phyloP scores from a whole-genome alignment of 2,888 invertebrate species.

The Formica aserva region DNA sequence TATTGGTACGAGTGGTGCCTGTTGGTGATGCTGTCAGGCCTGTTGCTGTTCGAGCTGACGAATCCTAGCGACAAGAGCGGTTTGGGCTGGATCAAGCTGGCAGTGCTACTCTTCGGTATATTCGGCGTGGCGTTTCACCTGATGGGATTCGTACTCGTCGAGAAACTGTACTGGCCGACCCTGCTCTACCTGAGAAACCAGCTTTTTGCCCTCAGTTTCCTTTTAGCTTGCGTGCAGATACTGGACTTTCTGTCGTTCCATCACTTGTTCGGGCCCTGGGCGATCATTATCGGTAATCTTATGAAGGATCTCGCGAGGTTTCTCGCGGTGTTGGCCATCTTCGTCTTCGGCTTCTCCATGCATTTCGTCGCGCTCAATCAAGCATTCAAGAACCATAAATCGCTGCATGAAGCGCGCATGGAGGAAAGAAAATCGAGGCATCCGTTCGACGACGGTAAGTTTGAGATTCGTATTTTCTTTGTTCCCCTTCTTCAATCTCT shows the following conservation, averaged over 20 bases:
- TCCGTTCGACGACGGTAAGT: constrained; percentile 92
- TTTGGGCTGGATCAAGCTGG: constrained; percentile 96
- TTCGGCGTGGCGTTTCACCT: constrained; percentile 96
- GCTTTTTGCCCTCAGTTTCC: constrained; percentile 97
- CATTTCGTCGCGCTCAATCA: constrained; percentile 98
- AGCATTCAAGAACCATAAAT: constrained; percentile 91
- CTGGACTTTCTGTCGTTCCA: constrained; percentile 99
- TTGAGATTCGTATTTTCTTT: constrained; percentile 50
- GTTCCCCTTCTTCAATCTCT: neutral
- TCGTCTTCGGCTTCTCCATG: constrained; percentile 99
- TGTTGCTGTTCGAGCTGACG: constrained; percentile 97
- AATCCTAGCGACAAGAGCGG: constrained; percentile 99
- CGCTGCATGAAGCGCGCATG: constrained; percentile 61
- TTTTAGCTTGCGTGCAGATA: constrained; percentile 98
- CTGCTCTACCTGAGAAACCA: constrained; percentile 98
- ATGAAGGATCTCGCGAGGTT: constrained; percentile 98
- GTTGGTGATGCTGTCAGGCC: constrained; percentile 97
- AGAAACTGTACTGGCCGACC: constrained; percentile 92
- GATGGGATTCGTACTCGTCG: constrained; percentile 90
- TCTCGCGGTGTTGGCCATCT: constrained; percentile 98
- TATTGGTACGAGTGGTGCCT: constrained; percentile 99
- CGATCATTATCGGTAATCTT: constrained; percentile 98
- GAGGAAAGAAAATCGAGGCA: constrained; percentile 86
- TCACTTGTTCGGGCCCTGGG: constrained; percentile 99
- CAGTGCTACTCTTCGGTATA: constrained; percentile 94